These are phyloP conservation scores for Yponomeuta cagnagella DNA, from an alignment of 2,888 invertebrate genomes.

Conservation along the genomic window DNA sequence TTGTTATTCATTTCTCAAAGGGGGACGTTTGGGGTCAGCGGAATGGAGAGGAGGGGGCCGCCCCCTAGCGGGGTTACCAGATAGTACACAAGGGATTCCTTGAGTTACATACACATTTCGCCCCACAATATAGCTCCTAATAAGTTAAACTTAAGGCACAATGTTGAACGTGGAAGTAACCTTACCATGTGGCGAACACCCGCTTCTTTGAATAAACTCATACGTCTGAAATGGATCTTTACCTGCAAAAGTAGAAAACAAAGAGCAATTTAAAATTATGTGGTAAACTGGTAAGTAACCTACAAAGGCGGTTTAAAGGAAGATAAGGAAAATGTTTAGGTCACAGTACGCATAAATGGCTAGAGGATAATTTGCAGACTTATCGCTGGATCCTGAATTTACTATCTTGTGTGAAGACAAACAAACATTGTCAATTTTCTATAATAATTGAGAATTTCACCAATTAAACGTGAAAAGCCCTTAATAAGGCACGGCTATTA, in stretches of 20 bases:
- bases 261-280: neutral
- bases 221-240: neutral
- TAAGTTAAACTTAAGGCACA: neutral
- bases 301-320: neutral
- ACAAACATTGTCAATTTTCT: too few species aligned
- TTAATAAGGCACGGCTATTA: too few species aligned
- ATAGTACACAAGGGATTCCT: conserved; percentile 17
- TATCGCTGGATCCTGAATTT: too few species aligned
- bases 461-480: too few species aligned
- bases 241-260: neutral
- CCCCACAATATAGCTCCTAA: neutral
- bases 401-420: too few species aligned
- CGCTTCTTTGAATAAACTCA: neutral
- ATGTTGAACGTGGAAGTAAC: neutral
- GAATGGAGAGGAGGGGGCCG: conserved; percentile 25
- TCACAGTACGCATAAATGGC: too few species aligned
- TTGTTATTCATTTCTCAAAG: conserved; percentile 43
- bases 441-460: too few species aligned
- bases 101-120: neutral
- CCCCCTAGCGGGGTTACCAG: conserved; percentile 21
- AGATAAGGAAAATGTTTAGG: neutral
- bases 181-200: neutral
- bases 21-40: conserved; percentile 3
- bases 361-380: too few species aligned
- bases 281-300: neutral